Evolutionary conservation across 2,797 vertebrate species (phyloP).

Genomic region (Artibeus lituratus): DNA sequence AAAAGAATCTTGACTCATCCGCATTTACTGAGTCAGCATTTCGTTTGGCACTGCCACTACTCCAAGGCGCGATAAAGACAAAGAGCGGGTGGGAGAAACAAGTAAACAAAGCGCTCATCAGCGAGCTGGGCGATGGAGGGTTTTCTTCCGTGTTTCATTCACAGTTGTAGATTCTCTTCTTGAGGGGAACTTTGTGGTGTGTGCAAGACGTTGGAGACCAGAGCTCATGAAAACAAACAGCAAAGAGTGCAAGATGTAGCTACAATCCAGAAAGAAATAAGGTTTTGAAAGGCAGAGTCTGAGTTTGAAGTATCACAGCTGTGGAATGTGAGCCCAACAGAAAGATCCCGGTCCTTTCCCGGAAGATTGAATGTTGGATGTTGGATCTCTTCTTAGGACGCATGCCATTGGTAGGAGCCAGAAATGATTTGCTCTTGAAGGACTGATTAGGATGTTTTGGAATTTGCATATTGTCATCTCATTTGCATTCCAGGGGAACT

Average conservation of each 20-base stretch:
- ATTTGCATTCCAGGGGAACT: not conserved
- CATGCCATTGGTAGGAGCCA: not conserved
- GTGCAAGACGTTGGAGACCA: not conserved
- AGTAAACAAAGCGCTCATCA: not conserved
- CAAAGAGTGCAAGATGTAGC: not conserved
- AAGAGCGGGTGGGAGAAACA: not conserved
- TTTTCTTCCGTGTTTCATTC: not conserved
- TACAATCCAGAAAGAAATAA: not conserved
- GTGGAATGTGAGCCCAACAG: not conserved
- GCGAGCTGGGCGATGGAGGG: not conserved
- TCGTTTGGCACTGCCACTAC: not conserved
- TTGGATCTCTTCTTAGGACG: not conserved
- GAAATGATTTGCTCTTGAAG: not conserved
- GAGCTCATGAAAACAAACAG: not conserved
- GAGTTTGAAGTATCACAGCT: not conserved
- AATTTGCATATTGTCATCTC: constrained; percentile 24
- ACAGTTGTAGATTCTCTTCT: not conserved
- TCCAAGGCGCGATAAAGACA: not conserved
- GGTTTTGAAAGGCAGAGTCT: not conserved
- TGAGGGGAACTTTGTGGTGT: not conserved
- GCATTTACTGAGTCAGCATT: not conserved
- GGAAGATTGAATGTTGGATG: not conserved
- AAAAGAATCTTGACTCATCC: not conserved
- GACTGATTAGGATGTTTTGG: not conserved
- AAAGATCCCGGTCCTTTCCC: not conserved